Evolutionary conservation across 2,797 vertebrate genomes (phyloP).

Genomic region (Echiichthys vipera): DNA sequence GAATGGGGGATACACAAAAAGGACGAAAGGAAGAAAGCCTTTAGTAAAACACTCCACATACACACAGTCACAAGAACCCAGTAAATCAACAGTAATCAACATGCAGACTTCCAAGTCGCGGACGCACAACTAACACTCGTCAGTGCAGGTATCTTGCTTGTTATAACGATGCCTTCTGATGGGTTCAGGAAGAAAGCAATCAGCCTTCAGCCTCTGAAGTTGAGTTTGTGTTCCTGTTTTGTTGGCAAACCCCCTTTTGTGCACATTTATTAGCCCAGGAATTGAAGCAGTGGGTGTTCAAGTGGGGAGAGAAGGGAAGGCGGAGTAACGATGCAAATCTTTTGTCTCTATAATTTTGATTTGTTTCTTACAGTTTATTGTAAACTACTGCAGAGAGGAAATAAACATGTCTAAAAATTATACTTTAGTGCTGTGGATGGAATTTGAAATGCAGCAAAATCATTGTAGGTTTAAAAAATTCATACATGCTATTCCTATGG

Average conservation of each 20-base stretch:
- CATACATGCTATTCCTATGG: too few relatives aligned
- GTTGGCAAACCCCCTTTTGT: slow-evolving; percentile 26
- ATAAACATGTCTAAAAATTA: too few relatives aligned
- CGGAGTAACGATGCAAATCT: slow-evolving; percentile 34
- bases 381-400: slow-evolving; percentile 50
- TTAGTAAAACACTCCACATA: slow-evolving; percentile 15
- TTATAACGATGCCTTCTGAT: slow-evolving; percentile 66
- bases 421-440: too few relatives aligned
- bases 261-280: slow-evolving; percentile 59
- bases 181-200: slow-evolving; percentile 71
- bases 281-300: slow-evolving; percentile 54
- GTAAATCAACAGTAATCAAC: slow-evolving; percentile 49
- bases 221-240: neutral
- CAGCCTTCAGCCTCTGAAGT: slow-evolving; percentile 67
- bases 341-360: slow-evolving; percentile 60
- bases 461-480: too few relatives aligned
- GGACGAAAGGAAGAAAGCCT: neutral
- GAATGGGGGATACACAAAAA: neutral
- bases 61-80: slow-evolving; percentile 11
- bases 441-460: too few relatives aligned
- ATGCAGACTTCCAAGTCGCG: neutral
- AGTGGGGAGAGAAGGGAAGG: slow-evolving; percentile 16
- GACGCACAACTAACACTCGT: slow-evolving; percentile 28
- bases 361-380: slow-evolving; percentile 54
- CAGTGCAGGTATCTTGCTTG: slow-evolving; percentile 45